Evolutionary conservation across 2,113 vertebrate genomes (phyloP), one percentile per base, ranked within the genome.

Genomic region (Gambusia affinis): DNA sequence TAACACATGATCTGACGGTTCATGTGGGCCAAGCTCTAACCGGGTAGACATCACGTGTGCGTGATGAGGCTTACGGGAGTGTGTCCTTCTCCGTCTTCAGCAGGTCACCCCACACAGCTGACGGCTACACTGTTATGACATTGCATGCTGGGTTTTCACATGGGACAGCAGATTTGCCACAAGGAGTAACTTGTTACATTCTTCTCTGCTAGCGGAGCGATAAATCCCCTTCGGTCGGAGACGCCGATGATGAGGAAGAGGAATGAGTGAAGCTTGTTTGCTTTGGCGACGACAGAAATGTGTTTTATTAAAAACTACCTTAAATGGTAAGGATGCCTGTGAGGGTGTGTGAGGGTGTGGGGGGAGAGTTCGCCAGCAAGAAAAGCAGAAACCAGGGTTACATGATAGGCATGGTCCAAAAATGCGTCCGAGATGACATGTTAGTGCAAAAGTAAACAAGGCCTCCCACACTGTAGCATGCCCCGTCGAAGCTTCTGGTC

Each of bases 91-190:
- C 3, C 73, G 75, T 77, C 61, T 61, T 35, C 74, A 4, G 74
- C 85, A 89, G 90, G 92, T 92, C 89, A 90, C 82, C 88, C 82
- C 76, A 64, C 87, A 79, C 92, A 92, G 91, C 92, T 93, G 91
- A 91, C 88, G 44, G 44, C 24, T 51, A 72, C 65, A 33, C 65
- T 14, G 63, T 75, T 76, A 78, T 39, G 65, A 75, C 80, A 83
- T 37, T 66, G 37, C 30, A 64, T 57, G 70, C 79, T 8, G 73
- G 29, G 63, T 74, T 70, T 79, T 60, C 80, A 80, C 79, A 5
- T 51, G 65, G 54, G 76, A 76, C 79, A 37, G 35, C 68, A 77
- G 68, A 78, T 12, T 64, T 70, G 54, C 73, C 81, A 63, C 27
- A 31, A 66, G 60, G 66, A 75, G 71, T 72, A 79, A 76, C 82